Conservation (phyloP, 92 coral and sea anemone species). For the Heteractis magnifica region DNA sequence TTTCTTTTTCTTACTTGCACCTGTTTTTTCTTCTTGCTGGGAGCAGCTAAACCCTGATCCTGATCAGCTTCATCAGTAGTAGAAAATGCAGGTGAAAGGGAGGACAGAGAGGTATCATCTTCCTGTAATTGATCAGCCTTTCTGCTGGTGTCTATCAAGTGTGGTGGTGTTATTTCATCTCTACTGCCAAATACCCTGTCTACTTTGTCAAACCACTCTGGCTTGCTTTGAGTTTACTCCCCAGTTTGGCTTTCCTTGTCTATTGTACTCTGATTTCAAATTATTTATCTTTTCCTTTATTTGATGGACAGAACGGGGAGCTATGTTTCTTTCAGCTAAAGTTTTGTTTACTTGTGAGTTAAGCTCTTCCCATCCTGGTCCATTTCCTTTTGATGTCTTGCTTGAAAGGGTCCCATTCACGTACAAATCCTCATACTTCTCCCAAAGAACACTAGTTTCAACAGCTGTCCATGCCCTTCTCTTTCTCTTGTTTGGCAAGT, state of each 20-base stretch:
- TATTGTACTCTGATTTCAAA: constrained; percentile 21
- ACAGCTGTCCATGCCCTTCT: constrained; percentile 3
- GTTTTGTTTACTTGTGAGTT: background rate
- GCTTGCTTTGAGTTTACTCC: constrained; percentile 13
- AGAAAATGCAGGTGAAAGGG: background rate
- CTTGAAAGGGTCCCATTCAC: constrained; percentile 3
- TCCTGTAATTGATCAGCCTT: background rate
- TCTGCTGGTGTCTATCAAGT: constrained; percentile 13
- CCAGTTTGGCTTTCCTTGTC: constrained; percentile 22
- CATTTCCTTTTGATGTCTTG: constrained; percentile 26
- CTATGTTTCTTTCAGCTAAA: constrained; percentile 15
- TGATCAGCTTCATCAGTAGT: constrained; percentile 8
- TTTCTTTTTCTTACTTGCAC: background rate
- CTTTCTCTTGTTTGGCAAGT: background rate
- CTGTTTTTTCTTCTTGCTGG: background rate
- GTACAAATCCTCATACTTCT: constrained; percentile 8
- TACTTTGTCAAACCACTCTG: constrained; percentile 13
- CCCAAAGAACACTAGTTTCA: constrained; percentile 5
- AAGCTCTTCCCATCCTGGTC: constrained; percentile 10
- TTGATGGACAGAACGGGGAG: constrained; percentile 16
- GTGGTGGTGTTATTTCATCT: constrained; percentile 23
- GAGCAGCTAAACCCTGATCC: background rate
- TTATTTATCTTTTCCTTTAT: constrained; percentile 25
- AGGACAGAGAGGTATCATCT: background rate
- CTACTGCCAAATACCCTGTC: constrained; percentile 23